Base-by-base conservation (phyloP, 2,888 invertebrate genomes). In the Odontocolon sp. region DNA sequence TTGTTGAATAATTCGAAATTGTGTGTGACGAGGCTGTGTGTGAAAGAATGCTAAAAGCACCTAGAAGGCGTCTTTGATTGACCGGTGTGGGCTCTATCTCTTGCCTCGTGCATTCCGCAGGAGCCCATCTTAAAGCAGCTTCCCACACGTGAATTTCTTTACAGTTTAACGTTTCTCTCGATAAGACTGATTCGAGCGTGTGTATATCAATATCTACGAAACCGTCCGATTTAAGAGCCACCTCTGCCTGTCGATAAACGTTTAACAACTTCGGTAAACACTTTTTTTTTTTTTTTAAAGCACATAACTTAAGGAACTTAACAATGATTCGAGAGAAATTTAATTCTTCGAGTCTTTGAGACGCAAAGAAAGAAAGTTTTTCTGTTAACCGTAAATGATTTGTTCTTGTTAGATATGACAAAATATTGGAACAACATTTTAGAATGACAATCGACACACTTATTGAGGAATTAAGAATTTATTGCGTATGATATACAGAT, bases 201-300 rank as follows among this genome's bases (percentile, higher is more conserved):
- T 96, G 95, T 85, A 96, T 94, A 91, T 98, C 98, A 87, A 99
- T 98, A 90, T 99, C 98, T 81, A 96, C 95, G 92, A 99, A 98
- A 83, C 98, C 98, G 87, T 98, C 98, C 0, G 98, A 98, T 83
- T 95, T 95, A 84, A 99, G 93, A 71, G 98, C 98, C 95, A 98
- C 97, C 92, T 98, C 98, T 88, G 98, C 98, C 96, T 97, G 92
- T 72, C 89, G 89, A 86, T 82, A 80, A 84, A 80, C 54, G 23
- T 59, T 64, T 36, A 36, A 36, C 38, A n/a, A 28, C 52, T 47
- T 50, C 16, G n/a, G 31, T 9, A 56, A 42, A 40, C 28, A 36
- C n/a, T n/a, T n/a, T n/a, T n/a, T n/a, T n/a, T n/a, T n/a, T n/a
- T n/a, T n/a, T n/a, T n/a, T n/a, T n/a, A n/a, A n/a, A n/a, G n/a